These are phyloP conservation scores for Limnothrissa miodon DNA, from an alignment of 2,113 vertebrate genomes.

Conservation along the genomic window DNA sequence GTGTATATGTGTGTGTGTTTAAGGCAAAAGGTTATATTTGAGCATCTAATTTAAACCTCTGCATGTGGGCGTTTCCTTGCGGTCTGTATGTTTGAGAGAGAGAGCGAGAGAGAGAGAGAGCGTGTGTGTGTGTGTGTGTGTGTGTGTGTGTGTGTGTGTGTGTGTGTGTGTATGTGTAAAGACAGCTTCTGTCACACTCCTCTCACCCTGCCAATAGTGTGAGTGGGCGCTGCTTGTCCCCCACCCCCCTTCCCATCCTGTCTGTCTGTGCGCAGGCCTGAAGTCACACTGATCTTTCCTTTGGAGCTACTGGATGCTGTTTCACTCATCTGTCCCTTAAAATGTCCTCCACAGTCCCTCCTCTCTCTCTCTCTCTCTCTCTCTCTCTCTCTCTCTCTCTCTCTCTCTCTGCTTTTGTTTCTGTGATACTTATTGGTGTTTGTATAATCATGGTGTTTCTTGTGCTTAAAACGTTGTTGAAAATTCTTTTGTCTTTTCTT, in stretches of 20 bases:
- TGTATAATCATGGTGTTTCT: neutral
- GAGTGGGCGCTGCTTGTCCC: neutral
- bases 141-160: conserved; percentile 17
- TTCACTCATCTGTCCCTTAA: neutral
- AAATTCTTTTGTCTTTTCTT: neutral
- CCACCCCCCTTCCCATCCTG: neutral
- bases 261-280: neutral
- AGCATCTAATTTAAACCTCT: neutral
- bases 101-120: too few species aligned
- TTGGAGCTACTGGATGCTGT: neutral
- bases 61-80: neutral
- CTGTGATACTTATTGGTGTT: neutral
- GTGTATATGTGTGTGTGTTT: neutral
- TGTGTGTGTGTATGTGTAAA: neutral
- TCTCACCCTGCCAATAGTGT: conserved; percentile 5
- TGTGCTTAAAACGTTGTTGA: neutral
- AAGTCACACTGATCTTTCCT: neutral
- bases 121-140: conserved; percentile 2
- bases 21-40: neutral
- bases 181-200: conserved; percentile 9
- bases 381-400: neutral
- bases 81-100: neutral
- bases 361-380: neutral
- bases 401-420: neutral
- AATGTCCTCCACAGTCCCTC: neutral